Base-by-base conservation (phyloP, 2,888 invertebrate species). In the Osmoderma eremita region DNA sequence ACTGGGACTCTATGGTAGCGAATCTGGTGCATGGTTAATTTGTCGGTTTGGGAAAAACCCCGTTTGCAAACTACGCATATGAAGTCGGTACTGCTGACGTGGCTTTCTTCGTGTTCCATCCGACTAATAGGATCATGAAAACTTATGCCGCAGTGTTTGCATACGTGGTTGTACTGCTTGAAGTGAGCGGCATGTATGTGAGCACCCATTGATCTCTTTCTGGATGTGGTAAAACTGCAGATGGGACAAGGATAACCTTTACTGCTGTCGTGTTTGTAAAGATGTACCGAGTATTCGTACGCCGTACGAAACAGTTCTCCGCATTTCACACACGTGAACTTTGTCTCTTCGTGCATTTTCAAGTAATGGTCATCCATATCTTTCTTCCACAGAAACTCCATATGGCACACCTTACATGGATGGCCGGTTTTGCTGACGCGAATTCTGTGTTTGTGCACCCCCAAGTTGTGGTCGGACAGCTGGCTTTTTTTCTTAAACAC, bases 51-150 rank as follows among this genome's bases (percentile, higher is more conserved):
- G 30, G 30, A 30, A 30, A 30, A 30, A 2, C 30, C 30, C 30
- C 30, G 30, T 8, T 30, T 30, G 6, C 30, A 30, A 30, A 30
- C 30, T 5, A 30, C 30, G 30, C 30, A 30, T 30, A 30, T 30
- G 30, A 30, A 30, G 8, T 30, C 30, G 3, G 30, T 10, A 5
- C 30, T 4, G 10, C 30, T 30, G 30, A 30, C 6, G 30, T 30
- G 30, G 6, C 30, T 30, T 5, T 86, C 86, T 73, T 83, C 83
- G 76, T 87, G 87, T 68, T 86, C 86, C 73, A 83, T 83, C 65
- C 84, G 84, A 72, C 84, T 81, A 42, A 84, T 83, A 51, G 82
- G 80, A 73, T 85, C 85, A 78, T 84, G 84, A 70, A 86, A 86
- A n/a, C 86, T 86, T 76, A 86, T 86, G 64, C 84, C 83, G 74